Evolutionary conservation across 2,113 vertebrate genomes (phyloP).

Genomic region (Panurus biarmicus): DNA sequence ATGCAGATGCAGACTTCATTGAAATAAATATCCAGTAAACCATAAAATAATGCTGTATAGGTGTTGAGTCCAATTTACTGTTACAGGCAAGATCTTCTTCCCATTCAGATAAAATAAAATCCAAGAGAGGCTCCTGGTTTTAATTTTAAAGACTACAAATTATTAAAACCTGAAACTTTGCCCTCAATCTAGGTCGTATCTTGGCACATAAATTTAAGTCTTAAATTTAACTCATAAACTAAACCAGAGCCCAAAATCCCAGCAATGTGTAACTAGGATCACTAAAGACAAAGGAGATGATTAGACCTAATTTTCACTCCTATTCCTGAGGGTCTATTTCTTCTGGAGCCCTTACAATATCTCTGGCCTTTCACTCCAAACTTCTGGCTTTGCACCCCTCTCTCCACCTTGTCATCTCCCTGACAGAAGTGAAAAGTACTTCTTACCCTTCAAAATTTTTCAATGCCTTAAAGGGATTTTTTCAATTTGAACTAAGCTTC

Average conservation of each 20-base stretch:
- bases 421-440: not conserved
- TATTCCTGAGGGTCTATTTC: not conserved
- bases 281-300: not conserved
- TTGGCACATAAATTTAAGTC: not conserved
- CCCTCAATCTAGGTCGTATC: not conserved
- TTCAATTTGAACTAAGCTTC: not conserved
- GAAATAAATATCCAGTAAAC: conserved; percentile 53
- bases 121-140: not conserved
- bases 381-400: not conserved
- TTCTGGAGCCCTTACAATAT: not conserved
- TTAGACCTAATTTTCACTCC: not conserved
- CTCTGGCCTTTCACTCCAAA: not conserved
- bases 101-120: not conserved
- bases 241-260: not conserved
- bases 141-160: not conserved
- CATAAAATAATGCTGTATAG: conserved; percentile 45
- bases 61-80: conserved; percentile 46
- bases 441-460: not conserved
- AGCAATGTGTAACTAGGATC: not conserved
- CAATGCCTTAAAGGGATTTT: not conserved
- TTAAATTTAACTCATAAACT: not conserved
- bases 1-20: conserved; percentile 21
- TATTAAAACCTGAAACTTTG: not conserved
- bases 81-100: conserved; percentile 6
- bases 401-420: not conserved